Evolutionary conservation across 2,797 vertebrate genomes (phyloP), one percentile per base, ranked within the genome.

Genomic region (Antennarius maculatus): DNA sequence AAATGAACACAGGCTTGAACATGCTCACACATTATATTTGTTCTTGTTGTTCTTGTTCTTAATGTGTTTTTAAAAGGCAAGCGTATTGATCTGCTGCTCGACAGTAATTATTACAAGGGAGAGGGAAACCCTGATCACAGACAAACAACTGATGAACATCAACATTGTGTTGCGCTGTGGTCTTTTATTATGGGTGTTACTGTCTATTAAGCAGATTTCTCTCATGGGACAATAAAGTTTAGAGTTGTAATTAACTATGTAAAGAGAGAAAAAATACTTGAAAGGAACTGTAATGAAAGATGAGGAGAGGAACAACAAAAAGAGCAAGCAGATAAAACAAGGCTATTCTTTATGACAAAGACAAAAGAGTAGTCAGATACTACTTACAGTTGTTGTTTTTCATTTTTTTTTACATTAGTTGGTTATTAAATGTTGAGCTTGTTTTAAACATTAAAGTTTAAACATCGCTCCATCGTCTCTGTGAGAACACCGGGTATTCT

Each of bases 51-150:
- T n/a, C n/a, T 34, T 14, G 64, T 57, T 37, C 61, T 70, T 81
- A 79, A 85, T 82, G 76, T 52, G 73, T 49, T 66, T 84, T 79
- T 77, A 86, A 84, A 58, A 58, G 69, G 66, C 41, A 39, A 0
- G 58, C 28, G 52, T 50, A 85, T 84, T 50, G 45, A 86, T 76
- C 66, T 15, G 54, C 72, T 63, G 75, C 41, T 67, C 12, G 58
- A 49, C 45, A 62, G 71, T 53, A 75, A 45, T 78, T 80, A 76
- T 84, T 71, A 61, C 28, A 1, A 34, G n/a, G 17, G 29, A 57
- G 62, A 0, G 27, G 39, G 62, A 70, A 41, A 42, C 0, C 57
- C 71, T 0, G 16, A 74, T 71, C 65, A 49, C 54, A 55, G 64
- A 80, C 76, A 76, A 85, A 74, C 46, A 60, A 29, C 27, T 66